Evolutionary conservation across 2,113 vertebrate genomes (phyloP), one percentile per base, ranked within the genome.

Genomic region (Charina bottae): DNA sequence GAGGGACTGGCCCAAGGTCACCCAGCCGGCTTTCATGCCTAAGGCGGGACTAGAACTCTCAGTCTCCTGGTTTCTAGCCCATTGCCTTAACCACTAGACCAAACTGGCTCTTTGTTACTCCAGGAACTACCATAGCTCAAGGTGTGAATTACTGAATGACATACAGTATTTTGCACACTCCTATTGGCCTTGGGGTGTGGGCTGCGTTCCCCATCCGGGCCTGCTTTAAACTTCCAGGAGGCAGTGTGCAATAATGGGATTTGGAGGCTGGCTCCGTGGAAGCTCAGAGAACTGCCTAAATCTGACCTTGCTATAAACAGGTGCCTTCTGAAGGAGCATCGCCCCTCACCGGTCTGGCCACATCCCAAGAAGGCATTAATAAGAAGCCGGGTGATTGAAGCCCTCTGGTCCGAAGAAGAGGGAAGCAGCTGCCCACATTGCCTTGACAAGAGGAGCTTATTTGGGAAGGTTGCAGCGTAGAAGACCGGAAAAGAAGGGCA

Each of bases 201-300:
- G 7, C 17, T 15, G 11, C 37, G 24, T 42, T 46, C 64, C n/a
- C 21, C n/a, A 83, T 46, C 59, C 21, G 23, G 42, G 12, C 5
- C 68, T 53, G 28, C 9, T 85, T 64, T 56, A 56, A 62, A n/a
- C 8, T 13, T 90, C 58, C 78, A 9, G 1, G 23, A 54, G 0
- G 0, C 3, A 46, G 60, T 2, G 9, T 26, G 0, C 24, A 28
- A 55, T 17, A 24, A 56, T 9, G n/a, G 6, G 64, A 15, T 33
- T 83, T 10, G 68, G 53, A 59, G 46, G 58, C 12, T 62, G 13
- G 59, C 37, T 33, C 37, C n/a, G 0, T 21, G 54, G 55, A 0
- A 58, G 37, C 49, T 12, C 33, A 17, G 8, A 12, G 1, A 49
- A 12, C 56, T 83, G 58, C 83, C 58, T 19, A 24, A 5, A 19